Evolutionary conservation across 2,888 invertebrate genomes (phyloP).

Genomic region (Netelia inedita): DNA sequence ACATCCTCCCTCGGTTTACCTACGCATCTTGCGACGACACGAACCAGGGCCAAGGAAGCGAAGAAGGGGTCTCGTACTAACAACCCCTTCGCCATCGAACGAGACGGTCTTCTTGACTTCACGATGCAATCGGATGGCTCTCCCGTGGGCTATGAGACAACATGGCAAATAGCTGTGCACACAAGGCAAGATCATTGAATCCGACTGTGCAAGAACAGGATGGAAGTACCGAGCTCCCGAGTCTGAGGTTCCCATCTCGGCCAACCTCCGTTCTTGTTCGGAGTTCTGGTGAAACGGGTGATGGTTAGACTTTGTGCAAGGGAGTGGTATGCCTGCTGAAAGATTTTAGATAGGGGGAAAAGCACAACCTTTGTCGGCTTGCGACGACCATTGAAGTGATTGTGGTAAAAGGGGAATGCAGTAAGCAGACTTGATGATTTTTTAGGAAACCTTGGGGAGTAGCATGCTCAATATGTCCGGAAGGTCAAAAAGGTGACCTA

Average conservation of each 20-base stretch:
- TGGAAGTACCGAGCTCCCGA: constrained; percentile 6
- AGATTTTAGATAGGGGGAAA: constrained; percentile 18
- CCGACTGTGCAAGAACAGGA: constrained; percentile 26
- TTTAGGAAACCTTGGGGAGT: too few species aligned
- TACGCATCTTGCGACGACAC: constrained; percentile 39
- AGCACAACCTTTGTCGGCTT: neutral
- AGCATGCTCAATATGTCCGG: too few species aligned
- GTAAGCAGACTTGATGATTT: too few species aligned
- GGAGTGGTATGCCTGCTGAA: neutral
- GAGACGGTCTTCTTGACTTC: constrained; percentile 58
- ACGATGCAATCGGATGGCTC: constrained; percentile 66
- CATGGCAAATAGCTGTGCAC: constrained; percentile 67
- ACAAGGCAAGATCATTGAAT: constrained; percentile 53
- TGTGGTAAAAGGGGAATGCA: too few species aligned
- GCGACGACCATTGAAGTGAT: neutral
- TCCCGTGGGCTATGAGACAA: constrained; percentile 68
- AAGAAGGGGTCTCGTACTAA: constrained; percentile 8
- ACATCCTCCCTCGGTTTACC: constrained; percentile 72
- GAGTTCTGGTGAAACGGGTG: neutral
- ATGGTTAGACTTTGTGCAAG: constrained; percentile 32
- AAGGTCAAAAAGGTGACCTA: too few species aligned
- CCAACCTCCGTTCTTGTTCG: neutral
- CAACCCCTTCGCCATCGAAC: constrained; percentile 17
- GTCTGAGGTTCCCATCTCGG: neutral
- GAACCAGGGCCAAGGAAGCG: constrained; percentile 16